Evolutionary conservation across 2,113 vertebrate genomes (phyloP).

Genomic region (Macaca nemestrina): DNA sequence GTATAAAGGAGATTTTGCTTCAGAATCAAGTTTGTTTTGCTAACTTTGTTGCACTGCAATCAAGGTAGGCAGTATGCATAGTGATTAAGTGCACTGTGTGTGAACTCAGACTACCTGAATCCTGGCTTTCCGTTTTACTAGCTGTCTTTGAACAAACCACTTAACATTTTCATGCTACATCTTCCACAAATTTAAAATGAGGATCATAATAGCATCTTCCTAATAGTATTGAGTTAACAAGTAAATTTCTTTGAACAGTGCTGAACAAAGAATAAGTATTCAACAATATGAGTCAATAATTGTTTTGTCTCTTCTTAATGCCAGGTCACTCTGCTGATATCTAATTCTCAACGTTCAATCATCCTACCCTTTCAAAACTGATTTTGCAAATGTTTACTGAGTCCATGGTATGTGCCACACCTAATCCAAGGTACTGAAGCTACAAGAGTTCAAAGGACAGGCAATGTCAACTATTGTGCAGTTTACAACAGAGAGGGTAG

Average conservation of each 20-base stretch:
- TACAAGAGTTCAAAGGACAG: not conserved
- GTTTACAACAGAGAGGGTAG: not conserved
- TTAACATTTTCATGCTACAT: not conserved
- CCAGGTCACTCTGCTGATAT: not conserved
- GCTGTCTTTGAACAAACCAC: not conserved
- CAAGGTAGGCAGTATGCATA: not conserved
- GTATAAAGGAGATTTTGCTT: not conserved
- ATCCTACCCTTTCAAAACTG: not conserved
- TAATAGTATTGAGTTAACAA: not conserved
- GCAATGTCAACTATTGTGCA: not conserved
- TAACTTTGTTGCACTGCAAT: not conserved
- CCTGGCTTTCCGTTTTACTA: not conserved
- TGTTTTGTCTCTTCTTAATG: not conserved
- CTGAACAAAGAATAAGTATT: not conserved
- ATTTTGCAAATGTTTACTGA: constrained; percentile 39
- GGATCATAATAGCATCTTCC: not conserved
- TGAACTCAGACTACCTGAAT: not conserved
- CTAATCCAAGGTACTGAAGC: not conserved
- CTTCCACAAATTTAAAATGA: not conserved
- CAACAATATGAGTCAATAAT: not conserved
- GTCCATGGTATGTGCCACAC: not conserved
- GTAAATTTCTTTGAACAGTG: not conserved
- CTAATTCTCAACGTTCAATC: not conserved
- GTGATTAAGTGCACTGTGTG: not conserved
- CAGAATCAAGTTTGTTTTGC: constrained; percentile 20